Conservation (phyloP, 2,888 invertebrate species). For the Choreutis nemorana region DNA sequence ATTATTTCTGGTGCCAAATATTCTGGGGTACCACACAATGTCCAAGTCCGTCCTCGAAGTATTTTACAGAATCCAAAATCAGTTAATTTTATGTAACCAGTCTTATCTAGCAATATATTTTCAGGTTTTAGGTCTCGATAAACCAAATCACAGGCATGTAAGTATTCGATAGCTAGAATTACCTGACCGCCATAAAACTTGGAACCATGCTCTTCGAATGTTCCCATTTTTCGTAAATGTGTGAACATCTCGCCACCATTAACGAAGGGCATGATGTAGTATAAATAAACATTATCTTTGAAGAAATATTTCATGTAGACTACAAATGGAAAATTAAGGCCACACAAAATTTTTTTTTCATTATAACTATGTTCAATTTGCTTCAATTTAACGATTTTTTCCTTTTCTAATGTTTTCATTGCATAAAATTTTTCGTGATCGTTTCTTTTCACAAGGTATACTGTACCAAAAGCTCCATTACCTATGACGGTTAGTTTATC, state of each 20-base stretch:
- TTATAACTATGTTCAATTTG: slow-evolving; percentile 88
- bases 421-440: slow-evolving; percentile 73
- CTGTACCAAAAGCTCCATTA: slow-evolving; percentile 90
- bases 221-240: slow-evolving; percentile 70
- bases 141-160: slow-evolving; percentile 85
- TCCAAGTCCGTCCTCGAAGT: slow-evolving; percentile 81
- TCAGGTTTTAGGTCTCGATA: slow-evolving; percentile 94
- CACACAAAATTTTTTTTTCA: slow-evolving; percentile 88
- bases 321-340: slow-evolving; percentile 87
- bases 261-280: slow-evolving; percentile 82
- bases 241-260: slow-evolving; percentile 89
- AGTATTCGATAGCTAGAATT: slow-evolving; percentile 86
- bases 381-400: slow-evolving; percentile 84
- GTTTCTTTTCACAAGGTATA: slow-evolving; percentile 73
- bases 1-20: slow-evolving; percentile 96
- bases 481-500: slow-evolving; percentile 79
- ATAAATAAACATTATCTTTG: slow-evolving; percentile 86
- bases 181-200: slow-evolving; percentile 94
- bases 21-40: slow-evolving; percentile 95
- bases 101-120: slow-evolving; percentile 82
- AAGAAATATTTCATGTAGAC: slow-evolving; percentile 85
- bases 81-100: slow-evolving; percentile 84
- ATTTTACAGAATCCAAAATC: slow-evolving; percentile 96
- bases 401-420: slow-evolving; percentile 89
- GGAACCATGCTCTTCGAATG: slow-evolving; percentile 78